A percentile compares a stretch with the other conserved stretches of the same genome.
Evolutionary conservation across 2,797 vertebrate species (phyloP).

Genomic region (Oryzias sinensis): DNA sequence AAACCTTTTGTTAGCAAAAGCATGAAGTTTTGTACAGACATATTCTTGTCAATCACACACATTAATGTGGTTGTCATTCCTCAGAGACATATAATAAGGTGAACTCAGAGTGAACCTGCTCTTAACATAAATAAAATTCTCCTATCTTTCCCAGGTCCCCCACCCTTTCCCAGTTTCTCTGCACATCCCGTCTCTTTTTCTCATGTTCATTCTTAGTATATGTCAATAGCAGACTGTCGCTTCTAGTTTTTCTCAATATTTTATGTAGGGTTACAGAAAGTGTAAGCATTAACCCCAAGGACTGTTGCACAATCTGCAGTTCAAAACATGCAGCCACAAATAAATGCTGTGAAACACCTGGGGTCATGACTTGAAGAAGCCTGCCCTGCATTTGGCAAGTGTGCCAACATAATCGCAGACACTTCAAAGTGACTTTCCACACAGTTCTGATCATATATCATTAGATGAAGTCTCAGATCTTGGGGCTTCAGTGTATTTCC

Average conservation of each 20-base stretch:
- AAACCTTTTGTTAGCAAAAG: slow-evolving; percentile 21
- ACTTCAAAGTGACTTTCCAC: slow-evolving; percentile 52
- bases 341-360: slow-evolving; percentile 36
- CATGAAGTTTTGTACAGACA: slow-evolving; percentile 20
- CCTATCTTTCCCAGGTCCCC: slow-evolving; percentile 56
- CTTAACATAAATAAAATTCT: slow-evolving; percentile 80
- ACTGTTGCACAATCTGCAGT: slow-evolving; percentile 12
- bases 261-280: slow-evolving; percentile 39
- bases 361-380: slow-evolving; percentile 49
- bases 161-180: slow-evolving; percentile 27
- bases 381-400: slow-evolving; percentile 12
- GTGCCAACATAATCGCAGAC: slow-evolving; percentile 29
- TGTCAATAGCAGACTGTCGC: slow-evolving; percentile 28
- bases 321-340: slow-evolving; percentile 22
- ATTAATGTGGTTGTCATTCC: slow-evolving; percentile 64
- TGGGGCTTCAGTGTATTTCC: slow-evolving; percentile 18
- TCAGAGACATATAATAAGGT: slow-evolving; percentile 80
- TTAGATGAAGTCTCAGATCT: slow-evolving; percentile 36
- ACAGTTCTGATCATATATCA: slow-evolving; percentile 41
- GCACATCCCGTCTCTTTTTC: slow-evolving; percentile 23
- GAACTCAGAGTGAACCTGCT: slow-evolving; percentile 84
- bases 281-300: slow-evolving; percentile 37
- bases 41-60: slow-evolving; percentile 36
- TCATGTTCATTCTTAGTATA: slow-evolving; percentile 30
- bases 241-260: slow-evolving; percentile 37